Percentiles rank a stretch among this genome's conserved stretches.
phyloP scores from a whole-genome alignment of 2,797 vertebrate species.

The Enteromius unitaeniatus region DNA sequence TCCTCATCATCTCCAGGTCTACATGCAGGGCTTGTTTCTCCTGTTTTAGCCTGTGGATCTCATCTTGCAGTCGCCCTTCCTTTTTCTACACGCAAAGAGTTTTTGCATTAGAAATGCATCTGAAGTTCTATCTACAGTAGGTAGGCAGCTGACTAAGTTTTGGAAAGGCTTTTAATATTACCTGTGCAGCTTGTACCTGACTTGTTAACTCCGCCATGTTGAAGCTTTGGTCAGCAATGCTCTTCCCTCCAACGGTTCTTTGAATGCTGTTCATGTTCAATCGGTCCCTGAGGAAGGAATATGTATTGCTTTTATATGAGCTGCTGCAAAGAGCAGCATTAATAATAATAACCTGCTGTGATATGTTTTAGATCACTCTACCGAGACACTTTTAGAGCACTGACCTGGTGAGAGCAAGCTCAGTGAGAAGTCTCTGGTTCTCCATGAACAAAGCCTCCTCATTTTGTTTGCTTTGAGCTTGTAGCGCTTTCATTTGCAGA shows the following conservation, averaged over 20 bases:
- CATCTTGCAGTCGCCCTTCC: slow-evolving; percentile 80
- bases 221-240: slow-evolving; percentile 71
- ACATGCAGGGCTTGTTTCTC: slow-evolving; percentile 87
- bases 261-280: slow-evolving; percentile 72
- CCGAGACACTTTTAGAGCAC: slow-evolving; percentile 37
- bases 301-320: slow-evolving; percentile 18
- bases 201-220: slow-evolving; percentile 80
- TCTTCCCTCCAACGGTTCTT: slow-evolving; percentile 65
- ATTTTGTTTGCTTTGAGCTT: slow-evolving; percentile 83
- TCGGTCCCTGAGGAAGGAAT: slow-evolving; percentile 79
- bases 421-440: slow-evolving; percentile 85
- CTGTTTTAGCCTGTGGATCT: slow-evolving; percentile 81
- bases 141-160: background rate
- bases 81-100: slow-evolving; percentile 74
- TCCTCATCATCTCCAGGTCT: slow-evolving; percentile 84
- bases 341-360: slow-evolving; percentile 13
- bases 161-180: slow-evolving; percentile 50
- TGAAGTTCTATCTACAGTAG: background rate
- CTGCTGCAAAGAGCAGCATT: background rate
- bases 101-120: background rate
- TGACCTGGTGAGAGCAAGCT: slow-evolving; percentile 84
- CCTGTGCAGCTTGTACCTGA: slow-evolving; percentile 83
- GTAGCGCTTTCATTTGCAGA: slow-evolving; percentile 87
- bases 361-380: background rate
- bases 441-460: slow-evolving; percentile 91